These are phyloP conservation scores for Brachyptera putata DNA, from an alignment of 2,888 invertebrate species.

Conservation along the genomic window DNA sequence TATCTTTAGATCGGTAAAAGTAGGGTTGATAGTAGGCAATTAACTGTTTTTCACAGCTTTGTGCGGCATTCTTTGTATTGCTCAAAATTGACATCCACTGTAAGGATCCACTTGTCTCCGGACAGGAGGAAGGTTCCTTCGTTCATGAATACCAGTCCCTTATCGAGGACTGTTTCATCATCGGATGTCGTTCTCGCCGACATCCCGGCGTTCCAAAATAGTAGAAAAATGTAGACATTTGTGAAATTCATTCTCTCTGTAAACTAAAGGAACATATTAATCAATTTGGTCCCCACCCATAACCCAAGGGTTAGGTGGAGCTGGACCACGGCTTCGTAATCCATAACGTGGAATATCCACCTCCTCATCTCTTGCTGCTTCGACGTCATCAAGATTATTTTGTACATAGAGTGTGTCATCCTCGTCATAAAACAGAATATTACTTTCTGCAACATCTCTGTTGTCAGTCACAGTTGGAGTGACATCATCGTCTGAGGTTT, in stretches of 20 bases:
- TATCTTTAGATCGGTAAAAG: not conserved
- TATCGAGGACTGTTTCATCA: not conserved
- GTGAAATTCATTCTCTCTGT: not conserved
- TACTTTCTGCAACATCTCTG: not conserved
- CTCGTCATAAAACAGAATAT: not conserved
- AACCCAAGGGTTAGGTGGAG: too few relatives aligned
- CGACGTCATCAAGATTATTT: not conserved
- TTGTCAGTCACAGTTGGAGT: not conserved
- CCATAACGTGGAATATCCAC: not conserved
- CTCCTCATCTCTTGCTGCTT: not conserved
- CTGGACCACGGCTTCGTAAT: not conserved
- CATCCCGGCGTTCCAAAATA: too few relatives aligned
- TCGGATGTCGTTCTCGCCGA: not conserved
- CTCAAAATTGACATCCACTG: not conserved
- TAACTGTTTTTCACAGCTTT: not conserved
- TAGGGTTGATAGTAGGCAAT: not conserved
- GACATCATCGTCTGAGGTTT: not conserved
- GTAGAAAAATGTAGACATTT: too few relatives aligned
- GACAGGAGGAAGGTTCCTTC: not conserved
- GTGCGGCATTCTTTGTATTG: not conserved
- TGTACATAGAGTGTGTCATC: not conserved
- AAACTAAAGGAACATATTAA: not conserved
- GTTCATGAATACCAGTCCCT: not conserved
- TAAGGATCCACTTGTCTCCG: not conserved
- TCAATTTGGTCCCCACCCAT: not conserved